Base-by-base conservation (phyloP, 2,888 invertebrate species). In the Phoenoteleia sp. region DNA sequence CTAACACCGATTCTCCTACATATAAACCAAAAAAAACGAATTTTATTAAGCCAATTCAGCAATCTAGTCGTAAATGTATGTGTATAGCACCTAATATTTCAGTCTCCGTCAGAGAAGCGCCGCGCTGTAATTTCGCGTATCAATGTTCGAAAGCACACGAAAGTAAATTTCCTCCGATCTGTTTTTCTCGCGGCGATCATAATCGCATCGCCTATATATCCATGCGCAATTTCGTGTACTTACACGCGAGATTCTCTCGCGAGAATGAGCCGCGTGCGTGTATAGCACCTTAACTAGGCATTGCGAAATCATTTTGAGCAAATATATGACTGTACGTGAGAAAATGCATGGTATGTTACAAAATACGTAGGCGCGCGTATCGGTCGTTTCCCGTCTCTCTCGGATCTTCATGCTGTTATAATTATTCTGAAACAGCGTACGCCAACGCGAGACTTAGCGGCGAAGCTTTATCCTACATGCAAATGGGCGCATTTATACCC, bases 391-490 rank as follows among this genome's bases (percentile, higher is more conserved):
- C 72, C 56, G 39, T 64, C 67, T 67, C 81, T 27, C 52, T 42
- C 42, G 66, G 23, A 72, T 82, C 82, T 72, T 76, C 77, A 64
- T 71, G 82, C 83, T 83, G 83, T 83, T 83, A 83, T 83, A 83
- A 83, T 83, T 83, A 83, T 83, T 83, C 77, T 19, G 60, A 66
- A 66, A 71, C 83, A 54, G 27, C 77, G 67, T 74, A 76, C 76
- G 80, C 71, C 71, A 71, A 72, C 84, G 81, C 75, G 81, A 56
- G 85, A 71, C 42, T 76, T 60, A 67, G 72, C 81, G 69, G 84
- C 69, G 49, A 77, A 39, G 75, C 84, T 87, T 85, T 81, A 86
- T 87, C 75, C 74, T 23, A 75, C 72, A 83, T 82, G 86, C 86
- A 84, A 86, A 86, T 85, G 84, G 69, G 49, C 69, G 82, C 84